phyloP scores from a whole-genome alignment of 2,113 vertebrate species.

The Erythrocercus mccallii region DNA sequence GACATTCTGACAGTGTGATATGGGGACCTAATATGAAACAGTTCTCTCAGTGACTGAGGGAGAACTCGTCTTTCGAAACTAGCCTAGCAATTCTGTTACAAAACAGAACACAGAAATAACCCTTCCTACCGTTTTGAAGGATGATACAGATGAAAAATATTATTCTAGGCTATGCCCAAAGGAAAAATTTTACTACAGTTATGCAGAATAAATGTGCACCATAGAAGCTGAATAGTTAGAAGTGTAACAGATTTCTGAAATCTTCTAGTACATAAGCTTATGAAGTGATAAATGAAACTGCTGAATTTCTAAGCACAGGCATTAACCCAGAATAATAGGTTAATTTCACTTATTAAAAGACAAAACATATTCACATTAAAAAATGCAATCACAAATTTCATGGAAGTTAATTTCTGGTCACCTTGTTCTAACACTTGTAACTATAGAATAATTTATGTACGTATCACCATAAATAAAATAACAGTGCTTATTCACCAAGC shows the following conservation, averaged over 20 bases:
- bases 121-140: background rate
- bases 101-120: background rate
- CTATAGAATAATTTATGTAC: background rate
- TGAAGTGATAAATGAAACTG: background rate
- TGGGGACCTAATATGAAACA: background rate
- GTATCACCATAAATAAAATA: slow-evolving; percentile 38
- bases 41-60: fast-evolving
- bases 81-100: background rate
- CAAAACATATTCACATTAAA: background rate
- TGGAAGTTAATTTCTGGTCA: background rate
- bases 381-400: background rate
- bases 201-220: background rate
- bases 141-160: background rate
- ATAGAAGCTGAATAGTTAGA: background rate
- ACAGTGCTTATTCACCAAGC: slow-evolving; percentile 29
- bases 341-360: background rate
- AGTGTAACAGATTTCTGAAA: background rate
- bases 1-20: background rate
- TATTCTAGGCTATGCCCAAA: background rate
- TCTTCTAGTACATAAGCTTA: background rate
- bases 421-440: background rate
- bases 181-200: background rate
- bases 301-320: background rate
- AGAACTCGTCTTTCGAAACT: background rate
- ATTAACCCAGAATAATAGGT: background rate